Base-by-base conservation (phyloP, 2,797 vertebrate species). In the Pseudochaenichthys georgianus region DNA sequence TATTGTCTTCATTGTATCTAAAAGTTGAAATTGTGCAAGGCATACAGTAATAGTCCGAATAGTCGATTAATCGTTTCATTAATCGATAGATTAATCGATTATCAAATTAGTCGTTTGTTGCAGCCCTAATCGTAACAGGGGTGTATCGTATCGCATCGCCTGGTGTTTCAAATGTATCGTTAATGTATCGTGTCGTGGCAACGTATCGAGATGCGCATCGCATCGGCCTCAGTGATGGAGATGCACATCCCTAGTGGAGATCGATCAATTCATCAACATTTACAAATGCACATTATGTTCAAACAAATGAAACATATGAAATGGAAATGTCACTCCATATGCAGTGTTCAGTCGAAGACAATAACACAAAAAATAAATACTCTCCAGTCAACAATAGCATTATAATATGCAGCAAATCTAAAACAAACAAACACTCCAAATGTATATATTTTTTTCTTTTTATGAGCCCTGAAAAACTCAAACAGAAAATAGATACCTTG, bases 401-500 rank as follows among this genome's bases (percentile, higher is more conserved):
- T 15, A 48, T 53, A 16, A 48, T 53, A 54, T 6, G 34, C 2
- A 46, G 9, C 3, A 46, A 57, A 1, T 17, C 4, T 4, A 28
- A 46, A 60, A 21, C 6, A 43, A 41, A 69, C 28, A 3, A n/a
- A 58, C 5, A 45, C 66, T 64, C 13, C 13, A 28, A 28, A 28
- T 77, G 9, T 50, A 38, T 6, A 38, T 6, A 38, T 28, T 13
- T 46, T 55, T 31, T 65, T 28, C 5, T 51, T 38, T 31, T 38
- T 15, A 19, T 21, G 16, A 53, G 53, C 7, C 54, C 5, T 55
- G 4, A 57, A 31, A 0, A 70, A 17, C 11, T 63, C 38, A 71
- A 70, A 67, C 10, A 1, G 16, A 54, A 47, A 17, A 69, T 4
- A 0, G 2, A 62, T 94, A 99, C 98, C 98, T 95, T 99, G 97